Base-by-base conservation (phyloP, 2,113 vertebrate genomes). In the Urocynchramus pylzowi region DNA sequence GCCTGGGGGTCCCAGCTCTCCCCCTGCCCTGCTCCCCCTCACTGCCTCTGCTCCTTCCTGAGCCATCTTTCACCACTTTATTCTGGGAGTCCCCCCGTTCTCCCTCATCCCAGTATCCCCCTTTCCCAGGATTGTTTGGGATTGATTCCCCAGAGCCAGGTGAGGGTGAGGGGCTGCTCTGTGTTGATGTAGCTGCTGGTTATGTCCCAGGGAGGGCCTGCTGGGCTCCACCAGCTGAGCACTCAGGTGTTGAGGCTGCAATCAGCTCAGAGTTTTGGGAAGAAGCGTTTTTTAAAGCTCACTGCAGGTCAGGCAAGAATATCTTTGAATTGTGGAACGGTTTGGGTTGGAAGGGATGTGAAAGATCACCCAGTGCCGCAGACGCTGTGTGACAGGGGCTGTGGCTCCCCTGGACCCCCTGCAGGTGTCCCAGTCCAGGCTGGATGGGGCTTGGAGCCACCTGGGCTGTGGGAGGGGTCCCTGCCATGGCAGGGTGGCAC, bases 231-330 rank as follows among this genome's bases (percentile, higher is more conserved):
- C 7, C 56, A 14, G 13, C 47, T 11, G 37, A 7, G 35, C 2
- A 0, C 3, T 1, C 10, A 4, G 13, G 21, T 44, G 17, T 10
- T 4, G 11, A 5, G 23, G 2, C 33, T 42, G 35, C 21, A 71
- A 5, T 18, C 10, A 0, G 37, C 54, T 37, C 42, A 8, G 10
- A 17, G 1, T 20, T 41, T 45, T 3, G 39, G 68, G 39, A n/a
- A 56, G 27, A 45, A 27, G 11, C 0, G 1, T 17, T 42, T 49
- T 12, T 16, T 7, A 20, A 42, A 56, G 52, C n/a, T 22, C 26
- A 0, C 5, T 12, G 67, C 35, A 31, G 31, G 42, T 15, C 56
- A 88, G 31, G 42, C 10, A 19, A 11, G 49, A 8, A 15, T 15
- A 7, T 23, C 21, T 2, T 4, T 3, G 67, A 57, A 6, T 6